These are phyloP conservation scores for Apis dorsata DNA, from an alignment of 1,140 invertebrate genomes.

Conservation along the genomic window DNA sequence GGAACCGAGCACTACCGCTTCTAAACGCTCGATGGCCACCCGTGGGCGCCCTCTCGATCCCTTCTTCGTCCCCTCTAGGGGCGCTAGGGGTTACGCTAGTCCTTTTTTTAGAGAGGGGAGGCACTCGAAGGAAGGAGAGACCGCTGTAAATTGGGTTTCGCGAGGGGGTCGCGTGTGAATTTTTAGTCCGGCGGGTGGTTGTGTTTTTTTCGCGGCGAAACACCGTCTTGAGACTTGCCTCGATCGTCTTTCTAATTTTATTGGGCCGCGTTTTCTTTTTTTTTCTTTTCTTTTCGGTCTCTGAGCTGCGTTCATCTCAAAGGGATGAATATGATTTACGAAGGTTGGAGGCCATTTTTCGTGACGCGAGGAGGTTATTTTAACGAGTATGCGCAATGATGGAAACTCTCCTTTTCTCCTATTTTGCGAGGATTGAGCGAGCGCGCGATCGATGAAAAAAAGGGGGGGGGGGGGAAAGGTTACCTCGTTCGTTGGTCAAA, in stretches of 20 bases:
- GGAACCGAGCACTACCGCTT: slow-evolving; percentile 12
- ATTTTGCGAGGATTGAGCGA: no score
- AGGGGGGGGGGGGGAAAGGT: no score
- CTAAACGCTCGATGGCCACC: slow-evolving; percentile 28
- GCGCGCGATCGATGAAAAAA: no score
- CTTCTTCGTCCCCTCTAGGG: neutral
- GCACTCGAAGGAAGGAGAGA: neutral
- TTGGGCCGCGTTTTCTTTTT: neutral
- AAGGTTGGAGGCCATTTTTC: neutral
- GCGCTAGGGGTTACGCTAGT: no score
- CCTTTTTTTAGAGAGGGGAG: neutral
- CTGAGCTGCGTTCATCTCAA: no score
- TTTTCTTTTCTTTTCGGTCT: neutral
- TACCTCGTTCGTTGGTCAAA: no score
- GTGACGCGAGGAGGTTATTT: neutral
- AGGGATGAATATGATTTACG: neutral
- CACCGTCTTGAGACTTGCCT: neutral
- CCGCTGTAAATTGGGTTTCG: neutral
- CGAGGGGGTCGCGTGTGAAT: neutral
- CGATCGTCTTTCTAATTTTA: neutral
- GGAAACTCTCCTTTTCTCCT: no score
- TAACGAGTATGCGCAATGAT: neutral
- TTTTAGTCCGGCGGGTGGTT: neutral
- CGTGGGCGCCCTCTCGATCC: slow-evolving; percentile 6
- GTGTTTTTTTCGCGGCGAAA: neutral